These are phyloP conservation scores for Athalia cordata DNA, from an alignment of 2,888 invertebrate species.

Conservation along the genomic window DNA sequence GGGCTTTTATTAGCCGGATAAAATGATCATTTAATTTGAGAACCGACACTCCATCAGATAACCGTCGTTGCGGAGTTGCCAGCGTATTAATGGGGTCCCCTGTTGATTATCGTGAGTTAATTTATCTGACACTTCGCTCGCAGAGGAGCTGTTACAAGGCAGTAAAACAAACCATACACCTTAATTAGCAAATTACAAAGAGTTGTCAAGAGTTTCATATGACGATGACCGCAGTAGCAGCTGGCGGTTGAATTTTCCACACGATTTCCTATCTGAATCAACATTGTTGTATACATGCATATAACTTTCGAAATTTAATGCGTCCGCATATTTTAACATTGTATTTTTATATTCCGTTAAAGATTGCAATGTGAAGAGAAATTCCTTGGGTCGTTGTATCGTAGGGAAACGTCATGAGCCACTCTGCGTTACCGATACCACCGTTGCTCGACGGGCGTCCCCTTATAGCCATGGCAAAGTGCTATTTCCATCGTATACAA, in stretches of 20 bases:
- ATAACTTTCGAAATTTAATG: no score
- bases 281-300: no score
- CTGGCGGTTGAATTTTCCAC: not conserved
- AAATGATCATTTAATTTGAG: constrained; percentile 41
- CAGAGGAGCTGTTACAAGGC: constrained; percentile 34
- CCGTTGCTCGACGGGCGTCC: not conserved
- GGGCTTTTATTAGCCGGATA: constrained; percentile 28
- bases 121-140: constrained; percentile 40
- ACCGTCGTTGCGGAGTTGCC: not conserved
- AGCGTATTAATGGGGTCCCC: constrained; percentile 2
- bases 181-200: constrained; percentile 41
- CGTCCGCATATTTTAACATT: no score
- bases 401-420: constrained; percentile 38
- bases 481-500: constrained; percentile 28
- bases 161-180: constrained; percentile 38
- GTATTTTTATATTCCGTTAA: no score
- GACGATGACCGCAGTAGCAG: not conserved
- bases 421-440: constrained; percentile 41
- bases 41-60: constrained; percentile 40
- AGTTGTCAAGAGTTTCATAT: not conserved
- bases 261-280: not conserved
- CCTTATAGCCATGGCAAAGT: constrained; percentile 23
- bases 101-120: constrained; percentile 38
- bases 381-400: not conserved
- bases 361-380: no score